Conservation (phyloP, 2,888 invertebrate species). For the Nomada fabriciana region DNA sequence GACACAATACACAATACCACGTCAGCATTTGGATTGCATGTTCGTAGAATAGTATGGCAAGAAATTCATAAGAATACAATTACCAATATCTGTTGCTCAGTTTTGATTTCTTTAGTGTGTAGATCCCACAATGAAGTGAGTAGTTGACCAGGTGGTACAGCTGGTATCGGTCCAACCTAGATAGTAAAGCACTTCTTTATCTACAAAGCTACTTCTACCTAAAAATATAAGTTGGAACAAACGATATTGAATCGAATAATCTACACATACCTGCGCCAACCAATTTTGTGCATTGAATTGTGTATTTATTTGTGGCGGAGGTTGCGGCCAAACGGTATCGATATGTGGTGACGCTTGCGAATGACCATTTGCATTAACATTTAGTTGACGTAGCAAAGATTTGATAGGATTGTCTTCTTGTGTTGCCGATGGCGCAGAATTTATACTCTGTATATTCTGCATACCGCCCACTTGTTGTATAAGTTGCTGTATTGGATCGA, state of each 20-base stretch:
- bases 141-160: conserved; percentile 82
- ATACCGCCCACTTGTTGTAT: conserved; percentile 86
- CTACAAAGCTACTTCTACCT: background rate
- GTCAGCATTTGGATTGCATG: background rate
- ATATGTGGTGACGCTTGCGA: conserved; percentile 77
- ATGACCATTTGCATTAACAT: conserved; percentile 78
- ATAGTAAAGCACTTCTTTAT: conserved; percentile 17
- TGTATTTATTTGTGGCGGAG: conserved; percentile 78
- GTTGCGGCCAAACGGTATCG: conserved; percentile 82
- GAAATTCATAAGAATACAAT: conserved; percentile 47
- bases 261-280: conserved; percentile 78
- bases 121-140: conserved; percentile 82
- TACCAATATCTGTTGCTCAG: conserved; percentile 85
- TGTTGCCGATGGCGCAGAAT: conserved; percentile 66
- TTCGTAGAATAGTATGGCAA: background rate
- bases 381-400: conserved; percentile 85
- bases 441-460: conserved; percentile 81
- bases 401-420: conserved; percentile 85
- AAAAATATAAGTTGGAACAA: background rate
- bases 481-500: conserved; percentile 85
- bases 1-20: background rate
- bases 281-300: conserved; percentile 81
- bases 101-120: conserved; percentile 84
- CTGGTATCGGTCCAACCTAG: conserved; percentile 79
- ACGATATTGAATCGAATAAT: background rate